These are phyloP conservation scores for Proteles cristata DNA, from an alignment of 2,113 vertebrate species.

Conservation along the genomic window DNA sequence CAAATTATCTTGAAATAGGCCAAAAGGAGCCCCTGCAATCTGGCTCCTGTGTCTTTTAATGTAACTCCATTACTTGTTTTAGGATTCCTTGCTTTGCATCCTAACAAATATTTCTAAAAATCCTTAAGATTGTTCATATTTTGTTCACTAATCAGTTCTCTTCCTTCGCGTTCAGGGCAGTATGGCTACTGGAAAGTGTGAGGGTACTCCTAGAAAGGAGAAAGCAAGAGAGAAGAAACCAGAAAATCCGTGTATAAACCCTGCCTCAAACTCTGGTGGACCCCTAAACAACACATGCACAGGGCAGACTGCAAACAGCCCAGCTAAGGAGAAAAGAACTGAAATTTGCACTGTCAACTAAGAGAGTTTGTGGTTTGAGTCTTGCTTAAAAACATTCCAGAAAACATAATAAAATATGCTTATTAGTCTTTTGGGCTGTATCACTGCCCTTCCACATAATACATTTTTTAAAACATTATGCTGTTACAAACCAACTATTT, in stretches of 20 bases:
- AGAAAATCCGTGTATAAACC: background rate
- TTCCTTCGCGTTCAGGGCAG: background rate
- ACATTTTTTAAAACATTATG: background rate
- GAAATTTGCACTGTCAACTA: background rate
- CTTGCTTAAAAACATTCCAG: constrained; percentile 5
- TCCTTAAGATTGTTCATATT: background rate
- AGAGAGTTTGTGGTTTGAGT: background rate
- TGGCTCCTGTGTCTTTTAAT: background rate
- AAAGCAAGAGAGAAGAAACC: background rate
- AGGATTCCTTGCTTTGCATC: background rate
- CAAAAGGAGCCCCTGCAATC: background rate
- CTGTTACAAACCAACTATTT: background rate
- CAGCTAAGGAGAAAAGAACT: background rate
- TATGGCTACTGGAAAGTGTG: background rate
- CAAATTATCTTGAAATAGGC: background rate
- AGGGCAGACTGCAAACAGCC: background rate
- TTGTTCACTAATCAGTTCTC: background rate
- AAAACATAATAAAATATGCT: background rate
- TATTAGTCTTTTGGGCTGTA: background rate
- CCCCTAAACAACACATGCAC: background rate
- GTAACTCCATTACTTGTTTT: background rate
- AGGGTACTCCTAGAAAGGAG: background rate
- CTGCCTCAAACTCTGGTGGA: background rate
- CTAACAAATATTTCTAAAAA: constrained; percentile 11
- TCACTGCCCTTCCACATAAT: background rate